Evolutionary conservation across 1,140 invertebrate species (phyloP).

Genomic region (Lepidurus apus): DNA sequence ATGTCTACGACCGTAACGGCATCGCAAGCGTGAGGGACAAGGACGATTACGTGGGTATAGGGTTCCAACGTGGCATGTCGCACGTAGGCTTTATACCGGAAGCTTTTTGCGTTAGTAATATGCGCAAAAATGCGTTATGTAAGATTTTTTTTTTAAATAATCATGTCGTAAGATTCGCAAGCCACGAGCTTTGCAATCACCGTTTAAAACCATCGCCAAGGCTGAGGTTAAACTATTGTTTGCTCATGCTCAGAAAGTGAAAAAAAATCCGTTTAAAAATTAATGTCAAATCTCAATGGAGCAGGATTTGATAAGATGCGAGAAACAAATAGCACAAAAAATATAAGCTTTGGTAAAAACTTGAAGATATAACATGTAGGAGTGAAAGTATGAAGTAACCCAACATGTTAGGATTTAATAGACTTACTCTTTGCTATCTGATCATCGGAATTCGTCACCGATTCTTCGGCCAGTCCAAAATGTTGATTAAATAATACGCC

Average conservation of each 20-base stretch:
- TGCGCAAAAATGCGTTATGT: neutral
- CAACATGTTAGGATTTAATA: neutral
- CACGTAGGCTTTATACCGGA: slow-evolving; percentile 3
- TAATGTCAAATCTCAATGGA: too few species aligned
- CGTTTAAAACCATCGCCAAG: too few species aligned
- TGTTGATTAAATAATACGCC: slow-evolving; percentile 8
- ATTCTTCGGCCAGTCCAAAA: slow-evolving; percentile 9
- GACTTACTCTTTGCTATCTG: neutral
- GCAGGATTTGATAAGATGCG: too few species aligned
- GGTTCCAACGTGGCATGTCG: neutral
- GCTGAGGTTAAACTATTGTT: too few species aligned
- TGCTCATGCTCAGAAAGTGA: too few species aligned
- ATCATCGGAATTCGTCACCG: neutral
- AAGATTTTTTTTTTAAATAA: too few species aligned
- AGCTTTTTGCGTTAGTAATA: neutral
- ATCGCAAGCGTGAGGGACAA: neutral
- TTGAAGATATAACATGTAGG: neutral
- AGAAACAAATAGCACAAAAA: too few species aligned
- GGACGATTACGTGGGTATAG: neutral
- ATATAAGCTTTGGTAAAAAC: too few species aligned
- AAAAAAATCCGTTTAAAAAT: too few species aligned
- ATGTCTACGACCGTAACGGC: slow-evolving; percentile 16
- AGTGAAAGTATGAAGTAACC: neutral
- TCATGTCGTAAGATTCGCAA: too few species aligned
- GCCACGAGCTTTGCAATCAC: too few species aligned